These are phyloP conservation scores for Cantharis rufa DNA, from an alignment of 2,888 invertebrate genomes.

Conservation along the genomic window DNA sequence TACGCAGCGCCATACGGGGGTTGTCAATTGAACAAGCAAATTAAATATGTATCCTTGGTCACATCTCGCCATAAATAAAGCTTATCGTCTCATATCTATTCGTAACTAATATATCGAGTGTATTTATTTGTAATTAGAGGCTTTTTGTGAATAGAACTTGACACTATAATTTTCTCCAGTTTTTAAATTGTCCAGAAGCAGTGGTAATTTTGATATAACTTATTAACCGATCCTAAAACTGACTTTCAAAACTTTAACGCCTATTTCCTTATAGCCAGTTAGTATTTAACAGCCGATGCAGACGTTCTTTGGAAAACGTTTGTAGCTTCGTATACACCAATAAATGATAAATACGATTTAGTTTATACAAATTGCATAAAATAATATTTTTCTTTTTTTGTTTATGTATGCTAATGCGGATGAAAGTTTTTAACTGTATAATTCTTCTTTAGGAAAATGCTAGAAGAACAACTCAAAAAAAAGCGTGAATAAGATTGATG, in stretches of 20 bases:
- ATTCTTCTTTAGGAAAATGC: slow-evolving; percentile 27
- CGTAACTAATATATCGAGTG: slow-evolving; percentile 38
- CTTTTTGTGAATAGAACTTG: slow-evolving; percentile 37
- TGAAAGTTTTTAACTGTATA: slow-evolving; percentile 31
- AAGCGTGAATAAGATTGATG: slow-evolving; percentile 49
- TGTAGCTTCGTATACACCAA: not conserved
- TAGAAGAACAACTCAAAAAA: slow-evolving; percentile 30
- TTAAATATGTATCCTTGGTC: slow-evolving; percentile 49
- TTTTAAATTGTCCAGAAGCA: slow-evolving; percentile 22
- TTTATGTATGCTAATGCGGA: slow-evolving; percentile 34
- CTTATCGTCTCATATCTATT: slow-evolving; percentile 44
- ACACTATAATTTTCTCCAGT: slow-evolving; percentile 35
- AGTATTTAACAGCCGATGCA: not conserved
- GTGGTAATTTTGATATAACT: not conserved
- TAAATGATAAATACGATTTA: not conserved
- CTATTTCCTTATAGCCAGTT: not conserved
- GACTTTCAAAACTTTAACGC: not conserved
- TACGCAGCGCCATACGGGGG: slow-evolving; percentile 46
- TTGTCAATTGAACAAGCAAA: slow-evolving; percentile 47
- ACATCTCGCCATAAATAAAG: slow-evolving; percentile 43
- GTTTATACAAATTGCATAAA: slow-evolving; percentile 13
- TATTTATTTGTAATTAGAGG: slow-evolving; percentile 42
- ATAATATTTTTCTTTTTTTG: slow-evolving; percentile 30
- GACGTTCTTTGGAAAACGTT: not conserved
- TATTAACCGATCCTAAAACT: not conserved